These are phyloP conservation scores for Spinibarbus caldwelli DNA, from an alignment of 2,797 vertebrate species.

Conservation along the genomic window DNA sequence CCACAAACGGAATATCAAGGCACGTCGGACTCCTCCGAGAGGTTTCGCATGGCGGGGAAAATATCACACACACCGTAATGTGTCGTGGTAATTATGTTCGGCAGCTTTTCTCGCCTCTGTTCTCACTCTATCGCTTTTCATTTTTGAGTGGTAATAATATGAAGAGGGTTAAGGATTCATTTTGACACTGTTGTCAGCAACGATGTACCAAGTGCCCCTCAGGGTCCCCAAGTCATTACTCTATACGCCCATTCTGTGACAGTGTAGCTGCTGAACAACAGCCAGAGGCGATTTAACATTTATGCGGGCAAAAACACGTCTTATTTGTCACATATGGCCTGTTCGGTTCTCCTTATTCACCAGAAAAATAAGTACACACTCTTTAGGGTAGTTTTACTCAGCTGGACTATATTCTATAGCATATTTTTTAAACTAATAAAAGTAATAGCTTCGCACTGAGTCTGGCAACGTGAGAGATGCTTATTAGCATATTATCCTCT, in stretches of 20 bases:
- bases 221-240: slow-evolving; percentile 31
- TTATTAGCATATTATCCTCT: slow-evolving; percentile 15
- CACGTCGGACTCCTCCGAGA: slow-evolving; percentile 36
- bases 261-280: slow-evolving; percentile 24
- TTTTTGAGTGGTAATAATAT: slow-evolving; percentile 37
- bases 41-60: slow-evolving; percentile 35
- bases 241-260: background rate
- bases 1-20: slow-evolving; percentile 40
- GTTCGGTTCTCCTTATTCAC: background rate
- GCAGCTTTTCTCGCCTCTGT: slow-evolving; percentile 2
- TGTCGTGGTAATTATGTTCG: slow-evolving; percentile 23
- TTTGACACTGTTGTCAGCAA: slow-evolving; percentile 55
- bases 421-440: slow-evolving; percentile 21
- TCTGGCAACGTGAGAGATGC: background rate
- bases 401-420: background rate
- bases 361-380: background rate
- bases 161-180: slow-evolving; percentile 45
- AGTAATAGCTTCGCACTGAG: background rate
- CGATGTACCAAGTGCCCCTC: slow-evolving; percentile 40
- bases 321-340: background rate
- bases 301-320: background rate
- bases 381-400: background rate
- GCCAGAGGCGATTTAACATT: slow-evolving; percentile 27
- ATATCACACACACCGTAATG: background rate
- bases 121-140: slow-evolving; percentile 30